Base-by-base conservation (phyloP, 2,113 vertebrate genomes). In the Rhea americana region DNA sequence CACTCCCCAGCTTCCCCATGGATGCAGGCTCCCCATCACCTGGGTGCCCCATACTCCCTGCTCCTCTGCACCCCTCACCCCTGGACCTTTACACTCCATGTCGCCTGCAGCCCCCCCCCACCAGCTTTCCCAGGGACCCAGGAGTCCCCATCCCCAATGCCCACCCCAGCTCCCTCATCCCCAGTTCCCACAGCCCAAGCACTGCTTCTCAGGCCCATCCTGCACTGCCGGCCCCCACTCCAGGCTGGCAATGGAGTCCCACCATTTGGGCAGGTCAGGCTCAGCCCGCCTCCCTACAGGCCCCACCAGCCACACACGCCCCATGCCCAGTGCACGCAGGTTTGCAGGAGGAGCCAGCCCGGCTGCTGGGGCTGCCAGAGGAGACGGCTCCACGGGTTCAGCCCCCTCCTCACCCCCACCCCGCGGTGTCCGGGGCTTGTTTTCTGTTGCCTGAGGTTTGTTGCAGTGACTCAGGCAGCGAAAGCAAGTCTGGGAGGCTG, bases 401-500 rank as follows among this genome's bases (percentile, higher is more conserved):
- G 4, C 58, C 75, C 5, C 2, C 67, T 48, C 20, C 16, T 9
- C 59, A 56, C 37, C 39, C 30, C 68, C 61, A 90, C 67, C 67
- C 82, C 0, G 39, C 77, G 41, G 97, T 82, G 96, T 98, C 97
- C 72, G 12, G 93, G 98, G 98, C 98, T 99, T 99, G 98, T 99
- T 99, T 99, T 99, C 98, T 96, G 98, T 99, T 99, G 98, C 98
- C 98, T 99, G 99, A 63, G 98, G 95, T 97, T 95, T 96, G 92
- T 37, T 98, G 72, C 96, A 94, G 95, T 91, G 93, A 98, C 98
- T 97, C 99, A 99, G 99, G 99, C 99, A 99, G 99, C 98, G 98
- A 99, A 99, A 99, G 98, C 98, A 99, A 99, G 98, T 98, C 99
- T 98, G 98, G 98, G 97, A 98, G 96, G 97, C 96, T 86, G 96